Evolutionary conservation across 1,140 invertebrate species (phyloP).

Genomic region (Lutraria rhynchaena): DNA sequence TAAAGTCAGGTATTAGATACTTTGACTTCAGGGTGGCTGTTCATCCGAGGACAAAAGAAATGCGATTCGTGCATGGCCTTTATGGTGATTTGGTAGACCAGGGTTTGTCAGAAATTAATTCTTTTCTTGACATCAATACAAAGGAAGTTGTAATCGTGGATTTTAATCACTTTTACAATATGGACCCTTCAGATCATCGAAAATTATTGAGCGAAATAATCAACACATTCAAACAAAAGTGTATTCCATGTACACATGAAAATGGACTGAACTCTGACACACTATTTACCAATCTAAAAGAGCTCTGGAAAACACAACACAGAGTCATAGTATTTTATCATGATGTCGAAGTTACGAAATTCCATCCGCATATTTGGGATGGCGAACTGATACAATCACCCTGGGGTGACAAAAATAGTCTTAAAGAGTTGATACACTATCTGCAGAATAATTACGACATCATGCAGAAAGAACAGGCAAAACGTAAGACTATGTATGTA

Average conservation of each 20-base stretch:
- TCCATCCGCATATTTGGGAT: slow-evolving; percentile 86
- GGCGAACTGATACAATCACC: slow-evolving; percentile 87
- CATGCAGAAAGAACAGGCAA: too few species aligned
- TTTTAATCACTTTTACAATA: slow-evolving; percentile 92
- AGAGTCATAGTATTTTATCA: slow-evolving; percentile 88
- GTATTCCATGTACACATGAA: too few species aligned
- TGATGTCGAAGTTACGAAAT: slow-evolving; percentile 83
- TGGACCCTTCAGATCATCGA: slow-evolving; percentile 86
- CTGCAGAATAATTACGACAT: slow-evolving; percentile 84
- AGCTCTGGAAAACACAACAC: slow-evolving; percentile 85
- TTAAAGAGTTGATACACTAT: slow-evolving; percentile 84
- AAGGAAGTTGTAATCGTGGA: slow-evolving; percentile 91
- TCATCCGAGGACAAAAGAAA: slow-evolving; percentile 84
- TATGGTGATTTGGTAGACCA: slow-evolving; percentile 87
- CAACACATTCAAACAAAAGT: slow-evolving; percentile 85
- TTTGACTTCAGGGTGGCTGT: slow-evolving; percentile 89
- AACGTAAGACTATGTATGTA: too few species aligned
- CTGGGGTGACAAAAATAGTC: slow-evolving; percentile 93
- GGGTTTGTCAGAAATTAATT: slow-evolving; percentile 85
- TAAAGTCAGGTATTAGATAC: slow-evolving; percentile 90
- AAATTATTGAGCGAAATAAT: slow-evolving; percentile 86
- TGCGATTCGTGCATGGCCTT: slow-evolving; percentile 90
- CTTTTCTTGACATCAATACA: slow-evolving; percentile 87
- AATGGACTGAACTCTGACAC: too few species aligned
- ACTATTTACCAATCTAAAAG: slow-evolving; percentile 84